Evolutionary conservation across 2,113 vertebrate genomes (phyloP), one percentile per base, ranked within the genome.

Genomic region (Rhipidura dahli): DNA sequence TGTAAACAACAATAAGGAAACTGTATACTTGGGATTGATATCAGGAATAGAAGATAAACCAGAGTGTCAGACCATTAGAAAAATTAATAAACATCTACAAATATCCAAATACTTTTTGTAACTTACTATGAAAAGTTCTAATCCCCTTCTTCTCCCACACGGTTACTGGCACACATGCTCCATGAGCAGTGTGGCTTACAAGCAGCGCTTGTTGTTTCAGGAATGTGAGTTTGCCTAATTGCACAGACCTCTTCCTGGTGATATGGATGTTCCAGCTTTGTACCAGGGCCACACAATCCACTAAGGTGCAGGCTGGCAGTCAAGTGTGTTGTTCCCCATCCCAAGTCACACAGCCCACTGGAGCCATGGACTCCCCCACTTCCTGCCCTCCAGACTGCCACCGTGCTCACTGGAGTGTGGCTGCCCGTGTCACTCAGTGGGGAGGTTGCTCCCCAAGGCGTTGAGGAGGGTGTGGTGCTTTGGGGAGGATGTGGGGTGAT

Each of bases 361-460:
- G 1, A 80, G 40, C 33, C 9, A 3, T 7, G 30, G 57, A 9
- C 35, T 9, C 7, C 5, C 13, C 21, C 6, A 6, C 44, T 39
- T 73, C 17, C 49, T 6, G 7, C 51, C 56, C 33, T 57, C 49
- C 2, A 0, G 30, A 2, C 13, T 56, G 20, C 16, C 6, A 0
- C 64, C 2, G 1, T 61, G 40, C 49, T 33, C 17, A 7, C 3
- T 28, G 63, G 35, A 51, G 35, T 5, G 24, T 0, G 7, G 47
- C 56, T 79, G 56, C 24, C 20, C 4, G 0, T 11, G 15, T 20
- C 65, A 19, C 19, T 24, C 1, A 2, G 26, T 27, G 60, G n/a
- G 42, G 16, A 56, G 4, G 23, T 45, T 39, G 44, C 35, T 87
- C 8, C 54, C 49, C 35, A 22, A 7, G 68, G 19, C 42, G 11